Percentiles rank a stretch among this genome's conserved stretches.
Evolutionary conservation across 2,113 vertebrate genomes (phyloP).

Genomic region (Poeciliopsis turrubarensis): DNA sequence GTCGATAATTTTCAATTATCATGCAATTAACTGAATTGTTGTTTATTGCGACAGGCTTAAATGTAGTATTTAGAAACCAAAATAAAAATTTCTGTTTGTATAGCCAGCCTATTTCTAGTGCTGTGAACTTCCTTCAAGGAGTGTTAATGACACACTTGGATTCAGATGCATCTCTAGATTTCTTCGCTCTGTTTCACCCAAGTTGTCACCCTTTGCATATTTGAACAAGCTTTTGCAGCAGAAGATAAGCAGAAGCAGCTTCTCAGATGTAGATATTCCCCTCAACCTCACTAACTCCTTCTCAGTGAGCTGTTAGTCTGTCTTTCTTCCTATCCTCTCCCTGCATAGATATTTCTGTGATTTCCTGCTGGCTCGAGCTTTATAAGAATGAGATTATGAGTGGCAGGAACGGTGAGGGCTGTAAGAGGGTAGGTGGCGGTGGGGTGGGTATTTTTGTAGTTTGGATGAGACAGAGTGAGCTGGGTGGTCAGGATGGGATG

Average conservation of each 20-base stretch:
- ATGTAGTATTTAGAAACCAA: no score
- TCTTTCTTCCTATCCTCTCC: slow-evolving; percentile 29
- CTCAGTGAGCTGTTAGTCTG: slow-evolving; percentile 39
- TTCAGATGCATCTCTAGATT: slow-evolving; percentile 28
- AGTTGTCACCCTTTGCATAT: slow-evolving; percentile 35
- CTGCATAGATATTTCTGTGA: slow-evolving; percentile 47
- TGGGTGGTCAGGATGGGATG: slow-evolving; percentile 51
- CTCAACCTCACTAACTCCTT: slow-evolving; percentile 23
- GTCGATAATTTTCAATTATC: no score
- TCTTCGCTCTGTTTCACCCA: slow-evolving; percentile 15
- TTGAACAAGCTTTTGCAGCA: slow-evolving; percentile 33
- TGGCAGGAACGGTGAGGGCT: neutral
- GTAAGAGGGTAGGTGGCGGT: neutral
- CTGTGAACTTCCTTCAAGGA: slow-evolving; percentile 39
- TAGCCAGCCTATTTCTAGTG: neutral
- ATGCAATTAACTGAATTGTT: no score
- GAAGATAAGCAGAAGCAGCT: slow-evolving; percentile 63
- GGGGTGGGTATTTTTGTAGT: neutral
- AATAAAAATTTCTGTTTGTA: no score
- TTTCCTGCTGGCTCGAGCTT: slow-evolving; percentile 53
- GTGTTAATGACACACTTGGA: slow-evolving; percentile 8
- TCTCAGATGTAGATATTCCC: slow-evolving; percentile 36
- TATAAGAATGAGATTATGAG: slow-evolving; percentile 26
- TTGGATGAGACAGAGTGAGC: slow-evolving; percentile 25
- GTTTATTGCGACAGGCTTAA: no score